Conservation (phyloP, 2,113 vertebrate species). For the Rhombomys opimus region DNA sequence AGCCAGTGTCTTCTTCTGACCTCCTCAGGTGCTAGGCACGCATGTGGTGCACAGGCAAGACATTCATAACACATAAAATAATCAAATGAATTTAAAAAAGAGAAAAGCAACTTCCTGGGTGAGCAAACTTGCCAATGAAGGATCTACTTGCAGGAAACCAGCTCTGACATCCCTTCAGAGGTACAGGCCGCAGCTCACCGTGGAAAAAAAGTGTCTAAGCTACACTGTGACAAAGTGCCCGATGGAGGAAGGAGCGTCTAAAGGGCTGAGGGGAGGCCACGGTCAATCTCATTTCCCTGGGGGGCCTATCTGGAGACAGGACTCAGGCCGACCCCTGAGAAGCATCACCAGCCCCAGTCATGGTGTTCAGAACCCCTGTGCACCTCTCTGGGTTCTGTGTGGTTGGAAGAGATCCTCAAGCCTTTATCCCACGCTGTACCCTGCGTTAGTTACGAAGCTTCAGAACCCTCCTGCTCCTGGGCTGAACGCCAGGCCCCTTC, state of each 20-base stretch:
- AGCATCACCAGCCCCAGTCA: background rate
- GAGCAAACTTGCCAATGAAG: background rate
- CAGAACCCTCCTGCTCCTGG: background rate
- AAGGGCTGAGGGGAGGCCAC: background rate
- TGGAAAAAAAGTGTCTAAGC: background rate
- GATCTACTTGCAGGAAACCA: background rate
- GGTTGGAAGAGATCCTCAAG: background rate
- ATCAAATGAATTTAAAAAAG: background rate
- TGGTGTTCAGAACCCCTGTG: background rate
- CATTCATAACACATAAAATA: background rate
- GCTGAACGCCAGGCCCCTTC: background rate
- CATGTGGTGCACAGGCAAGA: background rate
- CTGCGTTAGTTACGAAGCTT: background rate
- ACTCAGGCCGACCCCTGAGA: background rate
- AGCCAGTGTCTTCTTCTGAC: background rate
- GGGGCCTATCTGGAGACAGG: background rate
- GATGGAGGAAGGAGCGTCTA: background rate
- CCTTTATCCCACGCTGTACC: background rate
- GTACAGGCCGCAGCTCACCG: too few relatives aligned
- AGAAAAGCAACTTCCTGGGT: background rate
- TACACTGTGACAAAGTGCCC: background rate
- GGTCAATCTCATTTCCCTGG: background rate
- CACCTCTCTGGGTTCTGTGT: background rate
- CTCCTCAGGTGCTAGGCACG: background rate
- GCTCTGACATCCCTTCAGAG: background rate